A percentile compares a stretch with the other conserved stretches of the same genome.
phyloP scores from a whole-genome alignment of 2,888 invertebrate species.

The Brachypalpus laphriformis region DNA sequence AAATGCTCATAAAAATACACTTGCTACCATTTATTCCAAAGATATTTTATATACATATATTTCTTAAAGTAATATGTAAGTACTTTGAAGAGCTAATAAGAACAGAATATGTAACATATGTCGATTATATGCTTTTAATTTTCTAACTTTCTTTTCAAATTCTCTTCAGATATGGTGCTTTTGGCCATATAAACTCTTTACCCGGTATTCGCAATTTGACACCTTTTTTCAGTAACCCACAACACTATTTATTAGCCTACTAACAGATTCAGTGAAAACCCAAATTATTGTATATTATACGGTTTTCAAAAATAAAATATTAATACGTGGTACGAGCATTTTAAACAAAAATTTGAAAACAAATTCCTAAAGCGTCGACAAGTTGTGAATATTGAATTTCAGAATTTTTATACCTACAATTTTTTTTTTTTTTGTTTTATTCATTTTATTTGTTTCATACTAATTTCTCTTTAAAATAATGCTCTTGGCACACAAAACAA shows the following conservation, averaged over 20 bases:
- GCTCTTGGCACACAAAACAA: slow-evolving; percentile 48
- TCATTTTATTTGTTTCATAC: slow-evolving; percentile 28
- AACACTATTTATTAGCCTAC: not conserved
- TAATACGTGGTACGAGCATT: slow-evolving; percentile 1
- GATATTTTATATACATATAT: too few species aligned
- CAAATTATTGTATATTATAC: slow-evolving; percentile 6
- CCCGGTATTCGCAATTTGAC: not conserved
- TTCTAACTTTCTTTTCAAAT: too few species aligned
- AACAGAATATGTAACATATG: too few species aligned
- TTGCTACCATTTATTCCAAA: too few species aligned
- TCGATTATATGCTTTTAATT: too few species aligned
- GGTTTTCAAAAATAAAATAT: slow-evolving; percentile 18
- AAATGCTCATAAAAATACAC: too few species aligned
- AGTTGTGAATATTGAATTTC: slow-evolving; percentile 65
- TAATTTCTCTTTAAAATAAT: slow-evolving; percentile 38
- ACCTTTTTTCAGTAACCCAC: not conserved
- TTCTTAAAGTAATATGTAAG: too few species aligned
- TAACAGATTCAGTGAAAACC: not conserved
- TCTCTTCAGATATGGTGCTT: not conserved
- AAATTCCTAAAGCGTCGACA: slow-evolving; percentile 48
- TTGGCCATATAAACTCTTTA: too few species aligned
- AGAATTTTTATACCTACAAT: slow-evolving; percentile 21
- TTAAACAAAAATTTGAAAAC: slow-evolving; percentile 20
- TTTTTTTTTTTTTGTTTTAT: slow-evolving; percentile 15
- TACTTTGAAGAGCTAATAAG: too few species aligned